Evolutionary conservation across 2,113 vertebrate genomes (phyloP).

Genomic region (Pycnonotus jocosus): DNA sequence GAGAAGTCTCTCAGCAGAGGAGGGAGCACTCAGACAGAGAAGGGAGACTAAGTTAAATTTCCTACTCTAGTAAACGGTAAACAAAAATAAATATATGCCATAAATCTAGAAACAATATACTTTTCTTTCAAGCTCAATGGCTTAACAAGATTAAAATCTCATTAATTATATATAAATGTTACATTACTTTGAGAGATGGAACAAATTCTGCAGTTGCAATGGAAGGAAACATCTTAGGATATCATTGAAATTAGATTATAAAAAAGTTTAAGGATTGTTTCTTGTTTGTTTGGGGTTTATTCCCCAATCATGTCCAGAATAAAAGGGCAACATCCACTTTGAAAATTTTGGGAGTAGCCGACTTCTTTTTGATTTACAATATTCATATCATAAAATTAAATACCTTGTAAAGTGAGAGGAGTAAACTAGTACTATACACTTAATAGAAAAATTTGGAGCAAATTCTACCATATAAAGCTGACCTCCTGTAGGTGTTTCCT

Average conservation of each 20-base stretch:
- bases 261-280: background rate
- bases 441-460: background rate
- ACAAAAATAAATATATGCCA: background rate
- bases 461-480: background rate
- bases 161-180: background rate
- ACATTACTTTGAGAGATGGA: background rate
- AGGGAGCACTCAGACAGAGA: background rate
- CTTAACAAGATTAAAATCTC: background rate
- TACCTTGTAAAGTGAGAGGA: background rate
- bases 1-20: background rate
- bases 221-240: background rate
- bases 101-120: background rate
- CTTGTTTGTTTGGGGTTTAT: accelerated
- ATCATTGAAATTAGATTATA: background rate
- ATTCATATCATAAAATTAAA: background rate
- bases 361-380: background rate
- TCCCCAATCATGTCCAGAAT: background rate
- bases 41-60: background rate
- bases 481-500: background rate
- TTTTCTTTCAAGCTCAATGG: background rate
- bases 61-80: background rate
- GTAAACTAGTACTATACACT: background rate
- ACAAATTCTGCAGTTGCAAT: background rate
- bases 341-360: background rate
- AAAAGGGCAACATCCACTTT: background rate